Conservation (phyloP, 2,888 invertebrate genomes). For the Thyatira batis region DNA sequence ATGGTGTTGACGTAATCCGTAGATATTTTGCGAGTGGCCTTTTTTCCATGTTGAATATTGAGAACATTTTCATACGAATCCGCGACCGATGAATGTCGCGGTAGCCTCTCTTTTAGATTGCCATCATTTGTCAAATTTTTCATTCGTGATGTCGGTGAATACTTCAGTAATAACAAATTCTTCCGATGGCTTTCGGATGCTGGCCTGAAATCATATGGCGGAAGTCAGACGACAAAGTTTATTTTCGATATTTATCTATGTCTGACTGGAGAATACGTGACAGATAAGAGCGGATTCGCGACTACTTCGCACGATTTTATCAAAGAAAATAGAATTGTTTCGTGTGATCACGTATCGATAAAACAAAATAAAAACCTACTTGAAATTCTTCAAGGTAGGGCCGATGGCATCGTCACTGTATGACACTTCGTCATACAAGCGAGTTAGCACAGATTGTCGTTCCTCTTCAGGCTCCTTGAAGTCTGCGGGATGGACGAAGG, state of each 20-base stretch:
- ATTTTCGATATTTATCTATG: neutral
- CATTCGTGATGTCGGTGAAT: conserved; percentile 31
- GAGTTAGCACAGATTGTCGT: conserved; percentile 47
- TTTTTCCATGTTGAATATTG: conserved; percentile 56
- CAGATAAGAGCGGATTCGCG: too few species aligned
- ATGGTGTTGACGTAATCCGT: conserved; percentile 66
- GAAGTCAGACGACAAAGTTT: too few species aligned
- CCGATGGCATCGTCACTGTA: conserved; percentile 26
- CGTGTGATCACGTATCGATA: neutral
- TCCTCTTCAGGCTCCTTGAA: conserved; percentile 30
- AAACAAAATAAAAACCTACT: conserved; percentile 32
- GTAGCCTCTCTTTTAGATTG: conserved; percentile 32
- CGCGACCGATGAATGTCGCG: conserved; percentile 30
- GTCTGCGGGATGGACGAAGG: conserved; percentile 24
- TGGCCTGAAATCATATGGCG: conserved; percentile 35
- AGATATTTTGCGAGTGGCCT: conserved; percentile 57
- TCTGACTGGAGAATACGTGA: too few species aligned
- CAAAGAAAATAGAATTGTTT: too few species aligned
- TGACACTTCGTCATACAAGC: conserved; percentile 47
- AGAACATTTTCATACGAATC: conserved; percentile 48
- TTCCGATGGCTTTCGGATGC: conserved; percentile 29
- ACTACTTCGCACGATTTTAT: too few species aligned
- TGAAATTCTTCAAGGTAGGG: conserved; percentile 63
- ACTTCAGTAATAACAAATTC: conserved; percentile 41
- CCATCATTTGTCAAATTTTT: conserved; percentile 33